Conservation (phyloP, 2,888 invertebrate genomes). For the Ophion obscuratus region DNA sequence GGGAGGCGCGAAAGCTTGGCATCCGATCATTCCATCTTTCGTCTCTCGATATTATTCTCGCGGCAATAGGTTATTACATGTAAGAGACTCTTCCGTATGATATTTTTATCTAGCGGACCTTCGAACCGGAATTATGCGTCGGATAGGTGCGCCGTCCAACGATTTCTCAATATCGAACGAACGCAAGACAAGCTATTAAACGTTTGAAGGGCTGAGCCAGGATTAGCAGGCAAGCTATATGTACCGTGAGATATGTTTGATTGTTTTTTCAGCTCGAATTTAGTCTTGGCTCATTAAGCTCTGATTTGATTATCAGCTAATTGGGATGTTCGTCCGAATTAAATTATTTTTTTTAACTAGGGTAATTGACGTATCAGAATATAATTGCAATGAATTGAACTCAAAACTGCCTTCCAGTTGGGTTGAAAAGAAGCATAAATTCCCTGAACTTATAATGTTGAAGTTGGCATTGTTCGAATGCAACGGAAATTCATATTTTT, state of each 20-base stretch:
- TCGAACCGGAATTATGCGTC: conserved; percentile 33
- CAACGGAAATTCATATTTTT: background rate
- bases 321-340: no score
- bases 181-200: background rate
- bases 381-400: no score
- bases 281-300: no score
- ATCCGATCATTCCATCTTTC: conserved; percentile 65
- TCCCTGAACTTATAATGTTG: no score
- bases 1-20: conserved; percentile 63
- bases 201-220: background rate
- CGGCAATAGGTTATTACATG: conserved; percentile 32
- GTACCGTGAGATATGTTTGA: no score
- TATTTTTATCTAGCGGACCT: conserved; percentile 52
- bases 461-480: no score
- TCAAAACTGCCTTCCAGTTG: no score
- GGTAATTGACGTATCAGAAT: no score
- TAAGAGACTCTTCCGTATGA: conserved; percentile 6
- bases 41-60: conserved; percentile 62
- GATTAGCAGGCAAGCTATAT: no score
- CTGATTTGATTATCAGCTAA: no score
- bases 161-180: background rate
- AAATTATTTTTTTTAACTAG: no score
- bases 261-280: background rate
- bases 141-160: background rate
- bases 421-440: no score